These are phyloP conservation scores for Menura novaehollandiae DNA, from an alignment of 2,113 vertebrate species.

Conservation along the genomic window DNA sequence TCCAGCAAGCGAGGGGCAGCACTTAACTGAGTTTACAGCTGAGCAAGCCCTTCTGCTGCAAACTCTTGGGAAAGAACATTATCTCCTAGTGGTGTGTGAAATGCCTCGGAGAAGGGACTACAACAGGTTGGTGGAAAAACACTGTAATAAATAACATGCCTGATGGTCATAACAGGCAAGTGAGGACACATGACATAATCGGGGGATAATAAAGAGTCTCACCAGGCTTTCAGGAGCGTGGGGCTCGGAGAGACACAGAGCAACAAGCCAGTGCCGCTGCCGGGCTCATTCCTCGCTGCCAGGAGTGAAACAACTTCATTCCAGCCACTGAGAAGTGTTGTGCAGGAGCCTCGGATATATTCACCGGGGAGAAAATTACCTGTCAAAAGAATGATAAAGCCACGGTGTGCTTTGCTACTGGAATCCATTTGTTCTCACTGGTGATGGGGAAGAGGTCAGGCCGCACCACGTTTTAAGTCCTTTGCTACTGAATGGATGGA, in stretches of 20 bases:
- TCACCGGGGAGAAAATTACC: constrained; percentile 44
- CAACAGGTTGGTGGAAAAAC: neutral
- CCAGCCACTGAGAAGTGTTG: neutral
- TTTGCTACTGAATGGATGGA: neutral
- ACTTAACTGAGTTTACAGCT: neutral
- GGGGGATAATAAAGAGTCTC: constrained; percentile 13
- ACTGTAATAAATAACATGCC: neutral
- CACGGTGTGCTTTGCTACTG: neutral
- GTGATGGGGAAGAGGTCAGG: constrained; percentile 26
- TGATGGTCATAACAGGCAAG: neutral
- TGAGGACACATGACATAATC: constrained; percentile 9
- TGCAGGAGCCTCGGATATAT: neutral
- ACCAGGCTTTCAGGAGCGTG: neutral
- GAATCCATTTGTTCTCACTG: constrained; percentile 50
- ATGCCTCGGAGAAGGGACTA: neutral
- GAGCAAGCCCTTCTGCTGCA: neutral
- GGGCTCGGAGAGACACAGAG: neutral
- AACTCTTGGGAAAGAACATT: neutral
- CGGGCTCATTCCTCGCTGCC: neutral
- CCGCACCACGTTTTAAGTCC: neutral
- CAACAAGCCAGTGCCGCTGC: neutral
- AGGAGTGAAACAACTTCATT: constrained; percentile 40
- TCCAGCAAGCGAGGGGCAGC: neutral
- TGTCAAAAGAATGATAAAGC: constrained; percentile 64
- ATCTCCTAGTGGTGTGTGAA: neutral